phyloP scores from a whole-genome alignment of 2,888 invertebrate genomes.

The Chromoteleia sp. region DNA sequence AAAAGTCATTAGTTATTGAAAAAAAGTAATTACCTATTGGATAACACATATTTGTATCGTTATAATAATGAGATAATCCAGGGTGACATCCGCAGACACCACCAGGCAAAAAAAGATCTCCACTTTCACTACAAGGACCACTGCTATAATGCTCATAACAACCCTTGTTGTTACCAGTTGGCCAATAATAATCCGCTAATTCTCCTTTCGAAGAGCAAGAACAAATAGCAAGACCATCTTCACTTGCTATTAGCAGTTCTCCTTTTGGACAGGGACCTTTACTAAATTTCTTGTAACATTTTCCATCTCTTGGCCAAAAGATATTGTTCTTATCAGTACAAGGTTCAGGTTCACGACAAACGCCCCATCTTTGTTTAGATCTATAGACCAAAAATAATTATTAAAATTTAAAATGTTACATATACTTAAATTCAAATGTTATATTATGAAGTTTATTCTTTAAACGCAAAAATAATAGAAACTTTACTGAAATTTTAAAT shows the following conservation, averaged over 20 bases:
- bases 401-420: no score
- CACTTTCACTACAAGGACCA: constrained; percentile 91
- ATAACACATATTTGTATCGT: constrained; percentile 89
- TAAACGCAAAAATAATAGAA: no score
- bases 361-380: constrained; percentile 88
- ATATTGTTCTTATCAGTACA: constrained; percentile 89
- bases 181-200: constrained; percentile 87
- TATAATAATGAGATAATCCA: constrained; percentile 91
- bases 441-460: no score
- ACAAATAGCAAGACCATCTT: constrained; percentile 89
- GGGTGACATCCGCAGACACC: constrained; percentile 90
- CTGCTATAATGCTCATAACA: constrained; percentile 90
- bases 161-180: constrained; percentile 86
- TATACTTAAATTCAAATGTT: no score
- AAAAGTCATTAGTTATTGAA: constrained; percentile 73
- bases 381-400: no score
- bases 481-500: no score
- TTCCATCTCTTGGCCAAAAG: constrained; percentile 91
- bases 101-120: constrained; percentile 91
- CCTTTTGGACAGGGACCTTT: constrained; percentile 92
- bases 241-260: constrained; percentile 87
- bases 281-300: constrained; percentile 90
- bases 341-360: constrained; percentile 88
- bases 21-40: constrained; percentile 87
- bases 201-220: constrained; percentile 86